These are phyloP conservation scores for Lagenorhynchus albirostris DNA, from an alignment of 2,113 vertebrate genomes.

Conservation along the genomic window DNA sequence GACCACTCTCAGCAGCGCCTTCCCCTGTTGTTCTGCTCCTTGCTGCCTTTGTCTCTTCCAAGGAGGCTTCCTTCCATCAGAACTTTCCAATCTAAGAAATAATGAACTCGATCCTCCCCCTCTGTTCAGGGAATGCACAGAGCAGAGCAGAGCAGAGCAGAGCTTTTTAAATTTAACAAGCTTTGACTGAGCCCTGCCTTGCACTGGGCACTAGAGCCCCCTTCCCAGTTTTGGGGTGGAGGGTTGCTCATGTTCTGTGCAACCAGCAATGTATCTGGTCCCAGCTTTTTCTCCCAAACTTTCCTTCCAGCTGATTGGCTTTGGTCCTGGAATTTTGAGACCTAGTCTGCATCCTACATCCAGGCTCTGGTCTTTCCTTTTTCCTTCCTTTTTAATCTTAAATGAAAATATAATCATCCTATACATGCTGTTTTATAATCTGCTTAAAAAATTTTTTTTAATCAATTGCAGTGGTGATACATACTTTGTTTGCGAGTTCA, in stretches of 20 bases:
- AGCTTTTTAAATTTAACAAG: neutral
- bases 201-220: neutral
- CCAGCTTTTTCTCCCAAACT: neutral
- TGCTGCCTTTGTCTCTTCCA: neutral
- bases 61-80: constrained; percentile 35
- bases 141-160: neutral
- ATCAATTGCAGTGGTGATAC: neutral
- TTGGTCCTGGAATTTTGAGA: neutral
- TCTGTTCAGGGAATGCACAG: neutral
- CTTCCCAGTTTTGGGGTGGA: too few species aligned
- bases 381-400: neutral
- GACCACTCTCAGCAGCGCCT: neutral
- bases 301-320: neutral
- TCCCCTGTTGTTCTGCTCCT: neutral
- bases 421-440: neutral
- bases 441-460: neutral
- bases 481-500: neutral
- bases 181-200: neutral
- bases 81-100: neutral
- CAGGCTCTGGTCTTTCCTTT: neutral
- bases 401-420: neutral
- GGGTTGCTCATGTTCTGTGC: neutral
- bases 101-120: neutral
- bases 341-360: neutral
- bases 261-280: neutral